Evolutionary conservation across 2,888 invertebrate genomes (phyloP), one percentile per base, ranked within the genome.

Genomic region (Amiota minor): DNA sequence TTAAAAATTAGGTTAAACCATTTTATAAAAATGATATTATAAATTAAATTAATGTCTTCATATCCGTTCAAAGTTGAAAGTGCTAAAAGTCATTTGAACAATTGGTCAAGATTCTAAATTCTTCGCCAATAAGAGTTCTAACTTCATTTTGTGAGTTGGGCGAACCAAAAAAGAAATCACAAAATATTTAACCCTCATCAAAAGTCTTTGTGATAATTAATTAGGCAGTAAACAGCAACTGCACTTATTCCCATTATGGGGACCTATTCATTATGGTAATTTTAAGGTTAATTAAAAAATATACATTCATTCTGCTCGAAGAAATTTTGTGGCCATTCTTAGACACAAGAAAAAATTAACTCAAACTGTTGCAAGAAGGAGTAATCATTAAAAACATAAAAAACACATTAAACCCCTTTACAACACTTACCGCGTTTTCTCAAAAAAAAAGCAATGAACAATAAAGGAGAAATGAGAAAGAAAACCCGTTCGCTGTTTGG

Each of bases 261-360:
- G 55, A 71, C 75, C 81, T 79, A 81, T 81, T 81, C 80, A 81
- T 80, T 81, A 78, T 76, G 75, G 76, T 77, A 74, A 78, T 77
- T 75, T 76, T 76, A 76, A 80, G 79, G 80, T 78, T 81, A 81
- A 81, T 81, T 81, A 80, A 80, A 76, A 78, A 77, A 62, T 74
- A 73, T 75, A 35, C 35, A 70, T 71, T 75, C 78, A 78, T 79
- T 79, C 75, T 73, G 73, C 76, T 76, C 76, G 75, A 71, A 72
- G n/a, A 59, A 70, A 61, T 73, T 73, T 69, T 75, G 35, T 75
- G 72, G 72, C 72, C 65, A n/a, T 72, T 64, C n/a, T 67, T 56
- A 49, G 20, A 47, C 9, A 16, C 55, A 50, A 23, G 16, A 46
- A 69, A 55, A 70, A 35, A 12, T 62, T 35, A 12, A 62, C 16